Conservation (phyloP, 2,888 invertebrate species). For the Euplagia quadripunctaria region DNA sequence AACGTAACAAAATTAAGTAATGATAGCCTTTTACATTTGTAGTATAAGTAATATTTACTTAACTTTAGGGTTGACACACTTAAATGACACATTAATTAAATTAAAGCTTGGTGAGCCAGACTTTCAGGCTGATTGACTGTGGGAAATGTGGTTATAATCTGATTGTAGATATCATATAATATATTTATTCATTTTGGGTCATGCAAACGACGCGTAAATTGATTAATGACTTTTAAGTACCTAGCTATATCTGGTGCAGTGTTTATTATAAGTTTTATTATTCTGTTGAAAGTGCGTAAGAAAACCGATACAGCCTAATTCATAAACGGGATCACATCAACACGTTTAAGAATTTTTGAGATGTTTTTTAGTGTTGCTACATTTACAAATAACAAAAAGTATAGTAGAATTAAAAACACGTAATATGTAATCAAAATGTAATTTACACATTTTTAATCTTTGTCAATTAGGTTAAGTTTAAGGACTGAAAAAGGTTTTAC, state of each 20-base stretch:
- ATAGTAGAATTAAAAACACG: too few species aligned
- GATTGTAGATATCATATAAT: neutral
- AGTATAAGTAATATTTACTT: neutral
- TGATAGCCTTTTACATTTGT: neutral
- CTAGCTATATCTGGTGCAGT: neutral
- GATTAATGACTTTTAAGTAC: neutral
- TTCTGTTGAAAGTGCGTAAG: neutral
- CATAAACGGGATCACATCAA: neutral
- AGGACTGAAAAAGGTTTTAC: too few species aligned
- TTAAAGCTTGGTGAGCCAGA: constrained; percentile 1
- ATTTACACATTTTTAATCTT: too few species aligned
- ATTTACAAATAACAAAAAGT: too few species aligned
- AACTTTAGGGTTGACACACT: neutral
- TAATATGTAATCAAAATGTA: too few species aligned
- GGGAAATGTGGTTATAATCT: constrained; percentile 3
- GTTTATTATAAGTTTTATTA: neutral
- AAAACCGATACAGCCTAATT: neutral
- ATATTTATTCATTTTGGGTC: constrained; percentile 1
- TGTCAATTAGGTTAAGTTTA: too few species aligned
- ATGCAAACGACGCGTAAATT: neutral
- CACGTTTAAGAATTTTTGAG: too few species aligned
- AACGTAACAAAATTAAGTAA: neutral
- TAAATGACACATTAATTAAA: neutral
- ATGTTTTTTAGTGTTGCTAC: too few species aligned
- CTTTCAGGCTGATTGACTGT: constrained; percentile 10